Base-by-base conservation (phyloP, 2,113 vertebrate genomes). In the Todiramphus chloris region DNA sequence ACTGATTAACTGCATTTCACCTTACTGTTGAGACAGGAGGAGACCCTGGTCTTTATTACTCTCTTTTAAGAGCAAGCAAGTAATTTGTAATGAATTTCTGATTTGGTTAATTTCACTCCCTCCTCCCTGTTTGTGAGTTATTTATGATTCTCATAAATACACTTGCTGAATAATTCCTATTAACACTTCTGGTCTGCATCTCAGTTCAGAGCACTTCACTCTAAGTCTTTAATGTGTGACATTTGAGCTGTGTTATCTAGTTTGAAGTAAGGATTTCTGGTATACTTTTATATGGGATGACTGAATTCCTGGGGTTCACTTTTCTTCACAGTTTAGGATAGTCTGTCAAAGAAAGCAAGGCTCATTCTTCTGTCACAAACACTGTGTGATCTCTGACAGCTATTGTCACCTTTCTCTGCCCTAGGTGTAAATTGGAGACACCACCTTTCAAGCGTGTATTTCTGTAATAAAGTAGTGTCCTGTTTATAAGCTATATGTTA, bases 141-240 rank as follows among this genome's bases (percentile, higher is more conserved):
- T 95, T 97, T 93, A 96, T 77, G 94, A 90, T 55, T 74, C 89
- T 82, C 85, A 73, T 96, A 90, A 96, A 93, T 50, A 55, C 6
- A 73, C 28, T 80, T 83, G 48, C 69, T 66, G 67, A 93, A 83
- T 55, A 80, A 73, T 62, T 82, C 58, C 78, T 93, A 9, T 87
- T 60, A 93, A 89, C 51, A 35, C 35, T 64, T 90, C 87, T 1
- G 0, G 35, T 31, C 81, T 73, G 50, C 74, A 59, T 73, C 78
- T 91, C 62, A 87, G 89, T 96, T 94, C 94, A 91, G 81, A 82
- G 35, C 62, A 62, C 51, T 95, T 91, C 68, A 53, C 28, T 58
- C 50, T 48, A 85, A 76, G 33, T 73, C 17, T 79, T 51, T 6
- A 2, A 24, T 1, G 2, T 76, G 60, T 79, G 87, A 91, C 28